These are phyloP conservation scores for Polydrusus pterygomalis DNA, from an alignment of 2,888 invertebrate genomes.

Conservation along the genomic window DNA sequence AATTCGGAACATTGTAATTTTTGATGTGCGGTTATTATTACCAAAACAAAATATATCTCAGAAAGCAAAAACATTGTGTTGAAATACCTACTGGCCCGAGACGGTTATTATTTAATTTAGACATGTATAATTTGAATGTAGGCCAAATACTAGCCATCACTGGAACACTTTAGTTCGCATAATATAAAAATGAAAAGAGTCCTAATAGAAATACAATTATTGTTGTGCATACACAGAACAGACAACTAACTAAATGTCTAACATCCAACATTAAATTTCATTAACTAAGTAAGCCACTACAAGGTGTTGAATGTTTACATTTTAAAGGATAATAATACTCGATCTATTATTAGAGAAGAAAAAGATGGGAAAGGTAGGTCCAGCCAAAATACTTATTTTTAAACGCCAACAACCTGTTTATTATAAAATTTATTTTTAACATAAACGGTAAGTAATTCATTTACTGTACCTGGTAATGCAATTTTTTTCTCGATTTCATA, in stretches of 20 bases:
- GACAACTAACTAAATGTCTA: conserved; percentile 58
- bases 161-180: background rate
- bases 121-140: conserved; percentile 37
- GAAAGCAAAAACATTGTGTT: conserved; percentile 22
- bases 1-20: conserved; percentile 33
- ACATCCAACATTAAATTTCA: conserved; percentile 64
- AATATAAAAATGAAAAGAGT: conserved; percentile 25
- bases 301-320: conserved; percentile 61
- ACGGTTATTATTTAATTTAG: conserved; percentile 39
- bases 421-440: conserved; percentile 1
- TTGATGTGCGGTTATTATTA: conserved; percentile 31
- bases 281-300: conserved; percentile 66
- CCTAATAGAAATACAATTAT: conserved; percentile 16
- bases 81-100: conserved; percentile 46
- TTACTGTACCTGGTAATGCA: no score
- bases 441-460: no score
- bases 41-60: conserved; percentile 23
- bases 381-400: conserved; percentile 32
- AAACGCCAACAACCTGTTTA: conserved; percentile 20
- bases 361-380: conserved; percentile 43
- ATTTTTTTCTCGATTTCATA: no score
- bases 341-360: conserved; percentile 39
- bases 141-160: conserved; percentile 31
- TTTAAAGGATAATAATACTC: conserved; percentile 51
- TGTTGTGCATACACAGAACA: conserved; percentile 48